A percentile compares a stretch with the other conserved stretches of the same genome.
phyloP scores from a whole-genome alignment of 2,888 invertebrate species.

The Hypomecis atomaria region DNA sequence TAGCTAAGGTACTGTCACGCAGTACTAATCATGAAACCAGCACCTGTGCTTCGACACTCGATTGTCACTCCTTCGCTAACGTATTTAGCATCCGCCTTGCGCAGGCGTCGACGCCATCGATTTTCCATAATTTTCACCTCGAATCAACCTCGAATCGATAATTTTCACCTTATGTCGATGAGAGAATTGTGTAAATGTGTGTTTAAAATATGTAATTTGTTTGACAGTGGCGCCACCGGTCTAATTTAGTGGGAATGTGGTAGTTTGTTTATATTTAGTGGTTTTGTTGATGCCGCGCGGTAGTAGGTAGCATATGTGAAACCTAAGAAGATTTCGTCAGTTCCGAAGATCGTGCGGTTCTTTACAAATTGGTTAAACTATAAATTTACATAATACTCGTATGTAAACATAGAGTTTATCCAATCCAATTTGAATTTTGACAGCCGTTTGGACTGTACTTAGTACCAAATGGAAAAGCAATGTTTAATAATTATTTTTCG shows the following conservation, averaged over 20 bases:
- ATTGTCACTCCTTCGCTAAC: constrained; percentile 24
- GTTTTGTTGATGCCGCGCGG: neutral
- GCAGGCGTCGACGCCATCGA: constrained; percentile 18
- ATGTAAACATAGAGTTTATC: too few relatives aligned
- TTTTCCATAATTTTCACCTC: constrained; percentile 26
- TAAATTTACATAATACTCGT: too few relatives aligned
- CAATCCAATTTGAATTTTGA: too few relatives aligned
- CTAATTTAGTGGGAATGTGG: constrained; percentile 17
- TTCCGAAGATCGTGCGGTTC: too few relatives aligned
- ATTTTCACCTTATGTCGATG: constrained; percentile 19
- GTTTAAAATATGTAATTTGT: constrained; percentile 1
- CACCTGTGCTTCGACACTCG: constrained; percentile 18
- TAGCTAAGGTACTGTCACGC: constrained; percentile 4
- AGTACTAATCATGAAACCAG: constrained; percentile 10
- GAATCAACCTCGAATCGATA: constrained; percentile 1
- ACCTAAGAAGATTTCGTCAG: too few relatives aligned
- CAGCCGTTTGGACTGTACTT: too few relatives aligned
- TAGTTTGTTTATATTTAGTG: neutral
- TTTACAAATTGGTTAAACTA: too few relatives aligned
- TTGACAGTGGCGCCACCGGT: constrained; percentile 25
- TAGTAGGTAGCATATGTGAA: neutral
- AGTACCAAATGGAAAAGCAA: too few relatives aligned
- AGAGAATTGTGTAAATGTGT: constrained; percentile 16
- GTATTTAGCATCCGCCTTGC: constrained; percentile 20
- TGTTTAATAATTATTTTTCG: too few relatives aligned